Evolutionary conservation across 1,140 invertebrate genomes (phyloP), one percentile per base, ranked within the genome.

Genomic region (Campodea augens): DNA sequence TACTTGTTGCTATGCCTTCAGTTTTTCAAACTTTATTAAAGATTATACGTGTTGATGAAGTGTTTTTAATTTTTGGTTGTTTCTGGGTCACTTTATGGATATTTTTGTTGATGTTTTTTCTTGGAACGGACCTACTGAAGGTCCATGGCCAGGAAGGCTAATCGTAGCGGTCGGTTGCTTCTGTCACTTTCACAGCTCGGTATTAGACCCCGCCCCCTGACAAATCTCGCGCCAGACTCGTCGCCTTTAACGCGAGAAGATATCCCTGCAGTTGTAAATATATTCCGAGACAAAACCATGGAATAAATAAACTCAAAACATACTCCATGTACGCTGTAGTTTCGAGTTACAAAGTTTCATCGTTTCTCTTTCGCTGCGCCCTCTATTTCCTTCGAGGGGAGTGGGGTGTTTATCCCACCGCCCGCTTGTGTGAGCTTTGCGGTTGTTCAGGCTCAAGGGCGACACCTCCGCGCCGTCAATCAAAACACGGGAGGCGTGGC

Each of bases 391-490:
- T 32, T 32, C 7, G 27, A 10, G 7, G 27, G 27, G 27, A 32
- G 27, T 7, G 7, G 27, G 27, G 7, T 7, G 27, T 15, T 32
- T 15, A 15, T 10, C 27, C 27, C 7, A 32, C 15, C 27, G 27
- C 7, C 15, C 7, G 27, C n/a, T n/a, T n/a, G n/a, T n/a, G n/a
- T n/a, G n/a, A n/a, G n/a, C n/a, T n/a, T n/a, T n/a, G 36, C 36
- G 36, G 36, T 37, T 37, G 36, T 19, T 37, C 15, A 19, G 36
- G 20, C 15, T 18, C 36, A 37, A n/a, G 15, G n/a, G n/a, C 20
- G n/a, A 37, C 36, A 37, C 36, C 36, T 19, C 20, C n/a, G 20
- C 15, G 36, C 36, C 36, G 36, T 37, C 36, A 37, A 37, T 37
- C 36, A 37, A 18, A n/a, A 37, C 36, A 19, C 36, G 15, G 36